phyloP scores from a whole-genome alignment of 2,888 invertebrate species.

The Morpho helenor region DNA sequence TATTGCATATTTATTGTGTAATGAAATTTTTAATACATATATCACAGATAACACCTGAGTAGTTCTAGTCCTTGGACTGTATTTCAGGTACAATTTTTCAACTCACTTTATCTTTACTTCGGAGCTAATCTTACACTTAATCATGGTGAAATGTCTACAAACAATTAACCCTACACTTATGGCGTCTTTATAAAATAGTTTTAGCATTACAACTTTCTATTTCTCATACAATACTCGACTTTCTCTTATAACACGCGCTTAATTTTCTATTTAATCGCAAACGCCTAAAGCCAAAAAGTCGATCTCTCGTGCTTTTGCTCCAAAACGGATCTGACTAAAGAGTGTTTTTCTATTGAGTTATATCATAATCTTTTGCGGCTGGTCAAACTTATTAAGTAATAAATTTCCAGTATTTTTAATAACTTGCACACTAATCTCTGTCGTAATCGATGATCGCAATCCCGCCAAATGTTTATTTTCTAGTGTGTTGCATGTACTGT shows the following conservation, averaged over 20 bases:
- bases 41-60: constrained; percentile 24
- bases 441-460: constrained; percentile 73
- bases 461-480: constrained; percentile 59
- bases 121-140: constrained; percentile 48
- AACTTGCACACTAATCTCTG: constrained; percentile 22
- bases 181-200: constrained; percentile 63
- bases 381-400: constrained; percentile 15
- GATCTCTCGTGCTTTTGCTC: constrained; percentile 51
- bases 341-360: constrained; percentile 19
- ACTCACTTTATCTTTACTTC: constrained; percentile 42
- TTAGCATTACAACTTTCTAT: constrained; percentile 50
- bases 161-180: constrained; percentile 60
- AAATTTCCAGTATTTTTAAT: constrained; percentile 14
- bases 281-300: constrained; percentile 50
- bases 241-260: constrained; percentile 61
- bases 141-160: constrained; percentile 46
- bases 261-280: constrained; percentile 59
- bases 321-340: constrained; percentile 36
- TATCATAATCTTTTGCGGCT: constrained; percentile 20
- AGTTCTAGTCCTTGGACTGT: constrained; percentile 59
- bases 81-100: constrained; percentile 51
- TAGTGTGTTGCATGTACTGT: constrained; percentile 62
- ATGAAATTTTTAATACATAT: constrained; percentile 9
- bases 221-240: constrained; percentile 53
- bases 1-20: not conserved